These are phyloP conservation scores for Mesoligia furuncula DNA, from an alignment of 2,888 invertebrate genomes.

Conservation along the genomic window DNA sequence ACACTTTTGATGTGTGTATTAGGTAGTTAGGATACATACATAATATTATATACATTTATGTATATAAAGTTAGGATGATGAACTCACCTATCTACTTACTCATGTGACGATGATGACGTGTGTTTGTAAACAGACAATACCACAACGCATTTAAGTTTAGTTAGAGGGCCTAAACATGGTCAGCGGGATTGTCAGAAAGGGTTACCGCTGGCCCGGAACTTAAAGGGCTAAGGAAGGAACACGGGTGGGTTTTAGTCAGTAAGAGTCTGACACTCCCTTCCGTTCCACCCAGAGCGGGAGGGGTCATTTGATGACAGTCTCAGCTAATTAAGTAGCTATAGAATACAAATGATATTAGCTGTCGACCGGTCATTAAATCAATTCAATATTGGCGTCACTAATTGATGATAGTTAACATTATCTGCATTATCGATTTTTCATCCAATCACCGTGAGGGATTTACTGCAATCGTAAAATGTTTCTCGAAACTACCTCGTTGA, in stretches of 20 bases:
- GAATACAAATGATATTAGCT: slow-evolving; percentile 35
- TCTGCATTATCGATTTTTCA: slow-evolving; percentile 3
- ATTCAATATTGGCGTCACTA: background rate
- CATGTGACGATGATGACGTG: slow-evolving; percentile 4
- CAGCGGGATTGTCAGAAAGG: no score
- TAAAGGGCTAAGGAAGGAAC: no score
- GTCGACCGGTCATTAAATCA: slow-evolving; percentile 1
- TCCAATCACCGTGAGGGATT: background rate
- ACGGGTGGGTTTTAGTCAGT: no score
- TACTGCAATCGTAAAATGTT: background rate
- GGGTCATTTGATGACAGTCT: slow-evolving; percentile 25
- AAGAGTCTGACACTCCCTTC: no score
- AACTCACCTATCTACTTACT: background rate
- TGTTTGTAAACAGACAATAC: slow-evolving; percentile 1
- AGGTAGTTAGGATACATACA: no score
- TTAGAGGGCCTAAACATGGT: background rate
- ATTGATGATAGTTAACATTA: background rate
- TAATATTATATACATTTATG: no score
- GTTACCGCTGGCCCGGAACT: no score
- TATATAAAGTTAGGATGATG: no score
- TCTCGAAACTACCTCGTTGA: background rate
- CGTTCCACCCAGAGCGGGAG: no score
- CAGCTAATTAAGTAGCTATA: background rate
- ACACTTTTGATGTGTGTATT: no score
- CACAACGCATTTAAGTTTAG: background rate